Evolutionary conservation across 2,797 vertebrate genomes (phyloP).

Genomic region (Cryptoprocta ferox): DNA sequence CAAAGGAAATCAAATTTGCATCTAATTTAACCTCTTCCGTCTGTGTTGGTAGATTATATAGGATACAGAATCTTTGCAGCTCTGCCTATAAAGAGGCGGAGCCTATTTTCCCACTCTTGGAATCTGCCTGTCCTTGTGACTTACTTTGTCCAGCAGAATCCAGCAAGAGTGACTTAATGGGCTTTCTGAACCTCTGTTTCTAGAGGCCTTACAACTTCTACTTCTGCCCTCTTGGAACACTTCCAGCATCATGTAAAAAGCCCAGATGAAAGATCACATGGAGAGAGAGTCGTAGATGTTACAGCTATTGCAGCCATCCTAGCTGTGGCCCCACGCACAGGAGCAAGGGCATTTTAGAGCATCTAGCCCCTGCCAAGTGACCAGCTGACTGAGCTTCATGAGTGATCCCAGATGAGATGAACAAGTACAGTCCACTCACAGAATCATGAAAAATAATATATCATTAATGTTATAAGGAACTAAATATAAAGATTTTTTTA

Average conservation of each 20-base stretch:
- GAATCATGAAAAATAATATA: not conserved
- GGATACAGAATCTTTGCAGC: not conserved
- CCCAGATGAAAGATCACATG: not conserved
- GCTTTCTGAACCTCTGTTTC: not conserved
- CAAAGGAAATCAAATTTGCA: not conserved
- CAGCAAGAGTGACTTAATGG: not conserved
- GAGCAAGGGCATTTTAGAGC: not conserved
- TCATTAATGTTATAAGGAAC: not conserved
- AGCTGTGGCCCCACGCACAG: too few relatives aligned
- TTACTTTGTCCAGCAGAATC: not conserved
- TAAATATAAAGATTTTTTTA: not conserved
- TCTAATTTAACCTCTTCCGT: not conserved
- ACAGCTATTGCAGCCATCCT: not conserved
- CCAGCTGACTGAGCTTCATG: not conserved
- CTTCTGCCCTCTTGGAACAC: not conserved
- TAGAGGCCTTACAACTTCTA: not conserved
- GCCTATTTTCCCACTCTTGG: not conserved
- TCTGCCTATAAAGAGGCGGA: not conserved
- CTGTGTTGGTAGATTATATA: not conserved
- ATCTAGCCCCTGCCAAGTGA: not conserved
- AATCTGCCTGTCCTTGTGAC: not conserved
- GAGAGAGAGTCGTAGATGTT: not conserved
- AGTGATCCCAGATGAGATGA: not conserved
- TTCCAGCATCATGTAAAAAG: not conserved
- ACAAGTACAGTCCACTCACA: not conserved